Evolutionary conservation across 2,888 invertebrate species (phyloP).

Genomic region (Psococerastis gibbosa): DNA sequence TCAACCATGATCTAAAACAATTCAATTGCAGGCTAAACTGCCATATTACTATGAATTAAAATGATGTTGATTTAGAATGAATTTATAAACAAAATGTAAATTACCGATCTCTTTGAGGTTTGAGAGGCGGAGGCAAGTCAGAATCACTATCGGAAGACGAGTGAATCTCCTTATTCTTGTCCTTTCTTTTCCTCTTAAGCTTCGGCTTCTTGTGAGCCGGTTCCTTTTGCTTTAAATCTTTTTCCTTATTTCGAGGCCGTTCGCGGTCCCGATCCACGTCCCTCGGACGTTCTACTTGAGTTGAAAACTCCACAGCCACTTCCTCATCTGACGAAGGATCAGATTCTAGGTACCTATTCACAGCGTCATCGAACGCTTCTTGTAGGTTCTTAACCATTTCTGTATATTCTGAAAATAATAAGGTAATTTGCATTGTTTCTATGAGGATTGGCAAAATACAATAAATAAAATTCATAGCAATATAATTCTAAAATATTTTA

Average conservation of each 20-base stretch:
- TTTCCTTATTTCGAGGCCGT: slow-evolving; percentile 23
- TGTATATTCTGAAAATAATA: slow-evolving; percentile 62
- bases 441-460: too few species aligned
- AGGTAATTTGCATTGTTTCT: too few species aligned
- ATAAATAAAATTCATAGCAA: too few species aligned
- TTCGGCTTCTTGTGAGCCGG: slow-evolving; percentile 32
- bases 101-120: background rate
- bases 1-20: too few species aligned
- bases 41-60: too few species aligned
- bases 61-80: too few species aligned
- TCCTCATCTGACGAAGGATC: slow-evolving; percentile 54
- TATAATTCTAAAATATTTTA: slow-evolving; percentile 7
- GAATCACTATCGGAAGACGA: slow-evolving; percentile 14
- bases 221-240: slow-evolving; percentile 28
- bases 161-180: slow-evolving; percentile 23
- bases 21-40: too few species aligned
- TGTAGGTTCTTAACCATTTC: slow-evolving; percentile 72
- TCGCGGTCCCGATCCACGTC: slow-evolving; percentile 14
- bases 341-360: slow-evolving; percentile 65
- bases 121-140: background rate
- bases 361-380: slow-evolving; percentile 60
- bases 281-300: slow-evolving; percentile 25
- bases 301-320: slow-evolving; percentile 22
- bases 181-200: slow-evolving; percentile 30
- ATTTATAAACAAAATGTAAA: background rate